Conservation (phyloP, 2,888 invertebrate species). For the Drosophila fungiperda region DNA sequence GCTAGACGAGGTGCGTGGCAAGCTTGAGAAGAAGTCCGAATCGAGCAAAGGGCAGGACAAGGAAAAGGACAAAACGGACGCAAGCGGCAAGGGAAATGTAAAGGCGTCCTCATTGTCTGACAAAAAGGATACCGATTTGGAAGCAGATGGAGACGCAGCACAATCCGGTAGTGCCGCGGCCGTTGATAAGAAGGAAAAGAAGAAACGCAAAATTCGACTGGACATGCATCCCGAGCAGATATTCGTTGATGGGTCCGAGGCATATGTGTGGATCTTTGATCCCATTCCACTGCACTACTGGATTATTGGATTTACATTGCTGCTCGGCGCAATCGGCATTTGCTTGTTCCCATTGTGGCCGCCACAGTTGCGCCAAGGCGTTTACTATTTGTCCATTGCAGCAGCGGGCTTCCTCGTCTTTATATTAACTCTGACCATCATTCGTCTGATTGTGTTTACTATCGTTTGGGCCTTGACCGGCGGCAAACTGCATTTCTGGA, state of each 20-base stretch:
- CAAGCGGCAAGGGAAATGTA: slow-evolving; percentile 25
- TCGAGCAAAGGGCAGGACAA: slow-evolving; percentile 70
- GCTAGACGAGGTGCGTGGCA: slow-evolving; percentile 79
- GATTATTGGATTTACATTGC: slow-evolving; percentile 95
- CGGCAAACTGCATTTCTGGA: slow-evolving; percentile 97
- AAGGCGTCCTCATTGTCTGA: slow-evolving; percentile 49
- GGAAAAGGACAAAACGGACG: slow-evolving; percentile 68
- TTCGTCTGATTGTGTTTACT: slow-evolving; percentile 96
- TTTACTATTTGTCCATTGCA: slow-evolving; percentile 98
- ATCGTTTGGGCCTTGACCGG: slow-evolving; percentile 94
- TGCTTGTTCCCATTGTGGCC: slow-evolving; percentile 99
- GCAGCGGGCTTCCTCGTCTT: slow-evolving; percentile 98
- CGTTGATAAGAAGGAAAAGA: slow-evolving; percentile 86
- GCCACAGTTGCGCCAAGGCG: slow-evolving; percentile 94
- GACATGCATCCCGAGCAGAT: slow-evolving; percentile 98
- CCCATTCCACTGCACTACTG: slow-evolving; percentile 97
- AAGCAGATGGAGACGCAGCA: slow-evolving; percentile 61
- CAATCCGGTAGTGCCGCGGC: slow-evolving; percentile 48
- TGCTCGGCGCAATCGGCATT: slow-evolving; percentile 96
- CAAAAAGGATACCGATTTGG: slow-evolving; percentile 77
- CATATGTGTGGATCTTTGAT: slow-evolving; percentile 99
- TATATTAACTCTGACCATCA: slow-evolving; percentile 94
- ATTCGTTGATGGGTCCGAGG: slow-evolving; percentile 97
- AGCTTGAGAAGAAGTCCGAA: slow-evolving; percentile 60
- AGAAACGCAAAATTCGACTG: slow-evolving; percentile 96